phyloP scores from a whole-genome alignment of 2,797 vertebrate genomes.

The Potorous gilbertii region DNA sequence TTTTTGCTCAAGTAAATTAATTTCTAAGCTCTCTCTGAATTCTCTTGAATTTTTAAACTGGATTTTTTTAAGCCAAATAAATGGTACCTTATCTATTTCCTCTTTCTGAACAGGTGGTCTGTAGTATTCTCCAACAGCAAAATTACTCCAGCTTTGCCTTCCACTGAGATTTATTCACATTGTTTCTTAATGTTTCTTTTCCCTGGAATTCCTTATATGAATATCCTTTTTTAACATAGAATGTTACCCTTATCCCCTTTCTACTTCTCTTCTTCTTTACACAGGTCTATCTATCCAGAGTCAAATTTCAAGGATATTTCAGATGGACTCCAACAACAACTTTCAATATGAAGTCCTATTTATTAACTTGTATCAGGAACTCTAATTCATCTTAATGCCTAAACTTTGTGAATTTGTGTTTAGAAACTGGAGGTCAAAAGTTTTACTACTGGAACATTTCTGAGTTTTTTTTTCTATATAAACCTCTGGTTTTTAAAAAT shows the following conservation, averaged over 20 bases:
- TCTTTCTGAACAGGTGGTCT: background rate
- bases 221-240: background rate
- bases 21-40: background rate
- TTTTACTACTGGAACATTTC: background rate
- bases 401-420: background rate
- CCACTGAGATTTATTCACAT: background rate
- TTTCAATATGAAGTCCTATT: background rate
- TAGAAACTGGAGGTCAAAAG: background rate
- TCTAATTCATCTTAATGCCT: background rate
- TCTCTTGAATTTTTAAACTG: background rate
- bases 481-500: background rate
- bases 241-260: background rate
- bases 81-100: background rate
- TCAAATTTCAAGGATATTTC: background rate
- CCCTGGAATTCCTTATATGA: background rate
- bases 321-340: background rate
- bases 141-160: background rate
- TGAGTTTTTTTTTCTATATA: background rate
- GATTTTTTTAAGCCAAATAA: background rate
- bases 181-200: background rate
- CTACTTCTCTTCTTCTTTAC: background rate
- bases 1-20: background rate
- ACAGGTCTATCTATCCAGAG: background rate
- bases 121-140: background rate
- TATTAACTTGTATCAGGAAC: background rate